Conservation (phyloP, 2,797 vertebrate genomes). For the Lindbergichthys nudifrons region DNA sequence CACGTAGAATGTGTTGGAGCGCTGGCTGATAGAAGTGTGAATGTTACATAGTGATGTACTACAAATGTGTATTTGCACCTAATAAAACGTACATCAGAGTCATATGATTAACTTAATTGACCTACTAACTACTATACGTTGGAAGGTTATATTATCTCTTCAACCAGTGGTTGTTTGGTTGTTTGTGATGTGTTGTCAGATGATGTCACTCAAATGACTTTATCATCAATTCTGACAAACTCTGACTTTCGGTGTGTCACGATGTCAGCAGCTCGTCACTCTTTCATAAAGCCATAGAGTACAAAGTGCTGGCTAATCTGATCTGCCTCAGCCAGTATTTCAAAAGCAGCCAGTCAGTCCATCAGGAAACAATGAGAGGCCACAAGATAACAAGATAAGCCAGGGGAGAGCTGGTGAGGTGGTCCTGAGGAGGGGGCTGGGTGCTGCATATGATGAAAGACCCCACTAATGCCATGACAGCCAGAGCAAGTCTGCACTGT, state of each 20-base stretch:
- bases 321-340: conserved; percentile 60
- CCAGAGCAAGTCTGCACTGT: conserved; percentile 1
- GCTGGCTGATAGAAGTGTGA: too few relatives aligned
- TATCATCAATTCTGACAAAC: conserved; percentile 10
- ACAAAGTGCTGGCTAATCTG: conserved; percentile 69
- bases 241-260: conserved; percentile 30
- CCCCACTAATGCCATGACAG: conserved; percentile 18
- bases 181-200: not conserved
- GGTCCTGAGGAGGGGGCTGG: conserved; percentile 30
- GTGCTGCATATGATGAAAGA: conserved; percentile 34
- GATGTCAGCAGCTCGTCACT: conserved; percentile 13
- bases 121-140: too few relatives aligned
- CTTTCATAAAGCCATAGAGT: conserved; percentile 46
- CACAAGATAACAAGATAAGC: conserved; percentile 71
- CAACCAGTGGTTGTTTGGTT: not conserved
- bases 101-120: too few relatives aligned
- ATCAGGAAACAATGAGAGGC: conserved; percentile 67
- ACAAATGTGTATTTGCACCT: too few relatives aligned
- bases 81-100: too few relatives aligned
- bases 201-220: not conserved
- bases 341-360: conserved; percentile 63
- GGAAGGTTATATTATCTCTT: not conserved
- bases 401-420: conserved; percentile 37
- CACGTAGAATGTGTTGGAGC: too few relatives aligned
- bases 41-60: too few relatives aligned